Conservation (phyloP, 2,888 invertebrate species). For the Perizoma affinitatum region DNA sequence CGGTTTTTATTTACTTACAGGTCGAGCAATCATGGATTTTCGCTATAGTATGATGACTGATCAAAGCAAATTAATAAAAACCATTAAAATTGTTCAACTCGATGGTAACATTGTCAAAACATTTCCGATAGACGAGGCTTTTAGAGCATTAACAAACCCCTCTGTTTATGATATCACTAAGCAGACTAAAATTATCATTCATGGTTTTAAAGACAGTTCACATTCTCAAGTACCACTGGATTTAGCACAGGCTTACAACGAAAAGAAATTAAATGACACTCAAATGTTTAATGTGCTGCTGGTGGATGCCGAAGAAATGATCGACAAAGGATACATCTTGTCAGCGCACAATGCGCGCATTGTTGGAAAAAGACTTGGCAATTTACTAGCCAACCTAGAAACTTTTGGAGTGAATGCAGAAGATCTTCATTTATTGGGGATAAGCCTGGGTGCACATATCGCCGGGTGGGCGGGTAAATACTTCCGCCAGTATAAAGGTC, state of each 20-base stretch:
- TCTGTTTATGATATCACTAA: conserved; percentile 70
- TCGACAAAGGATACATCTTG: conserved; percentile 71
- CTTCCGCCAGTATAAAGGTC: conserved; percentile 68
- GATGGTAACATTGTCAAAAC: conserved; percentile 54
- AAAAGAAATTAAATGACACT: conserved; percentile 52
- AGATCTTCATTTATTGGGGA: conserved; percentile 82
- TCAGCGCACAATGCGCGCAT: conserved; percentile 75
- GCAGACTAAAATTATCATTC: conserved; percentile 77
- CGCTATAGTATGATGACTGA: conserved; percentile 61
- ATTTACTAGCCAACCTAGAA: conserved; percentile 77
- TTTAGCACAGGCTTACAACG: conserved; percentile 72
- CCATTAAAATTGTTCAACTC: conserved; percentile 70
- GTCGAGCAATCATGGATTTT: conserved; percentile 75
- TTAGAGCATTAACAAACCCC: conserved; percentile 60
- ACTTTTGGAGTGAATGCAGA: conserved; percentile 71
- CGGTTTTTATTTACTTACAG: conserved; percentile 49
- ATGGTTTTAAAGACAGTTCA: conserved; percentile 76
- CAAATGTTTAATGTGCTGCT: conserved; percentile 73
- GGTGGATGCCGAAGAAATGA: conserved; percentile 74
- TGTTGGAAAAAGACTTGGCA: conserved; percentile 80
- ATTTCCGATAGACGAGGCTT: conserved; percentile 70
- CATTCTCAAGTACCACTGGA: conserved; percentile 71
- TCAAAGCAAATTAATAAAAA: conserved; percentile 64
- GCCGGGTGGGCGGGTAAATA: conserved; percentile 81
- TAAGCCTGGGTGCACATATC: conserved; percentile 84